Percentiles rank a stretch among this genome's conserved stretches.
These are phyloP conservation scores for Acomys russatus DNA, from an alignment of 2,797 vertebrate species.

Conservation along the genomic window DNA sequence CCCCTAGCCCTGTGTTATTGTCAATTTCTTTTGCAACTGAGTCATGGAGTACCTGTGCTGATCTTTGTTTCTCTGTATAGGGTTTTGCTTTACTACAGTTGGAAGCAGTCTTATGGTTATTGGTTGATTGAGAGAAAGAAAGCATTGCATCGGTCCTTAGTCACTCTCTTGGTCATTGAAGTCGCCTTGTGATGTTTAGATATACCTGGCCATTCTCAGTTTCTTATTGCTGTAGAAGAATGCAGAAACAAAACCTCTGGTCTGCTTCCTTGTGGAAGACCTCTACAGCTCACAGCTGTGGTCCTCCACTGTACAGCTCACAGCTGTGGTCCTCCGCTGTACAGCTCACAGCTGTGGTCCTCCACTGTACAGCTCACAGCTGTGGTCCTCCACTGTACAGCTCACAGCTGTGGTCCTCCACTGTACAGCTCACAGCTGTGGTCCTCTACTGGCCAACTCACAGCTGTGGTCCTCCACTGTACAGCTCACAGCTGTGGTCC, in stretches of 20 bases:
- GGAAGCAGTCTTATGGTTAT: background rate
- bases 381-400: background rate
- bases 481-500: background rate
- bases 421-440: background rate
- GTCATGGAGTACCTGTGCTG: background rate
- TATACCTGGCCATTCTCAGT: background rate
- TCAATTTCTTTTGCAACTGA: background rate
- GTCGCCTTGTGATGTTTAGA: background rate
- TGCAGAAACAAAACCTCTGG: background rate
- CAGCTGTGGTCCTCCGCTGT: too few species aligned
- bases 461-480: too few species aligned
- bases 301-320: background rate
- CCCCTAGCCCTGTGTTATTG: background rate
- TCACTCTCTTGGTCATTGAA: background rate
- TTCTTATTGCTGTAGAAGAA: background rate
- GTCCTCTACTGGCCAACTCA: background rate
- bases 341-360: background rate
- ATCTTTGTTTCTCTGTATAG: background rate
- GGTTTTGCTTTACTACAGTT: background rate
- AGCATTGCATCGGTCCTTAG: background rate
- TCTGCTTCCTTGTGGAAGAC: background rate
- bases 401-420: background rate
- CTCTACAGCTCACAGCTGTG: background rate
- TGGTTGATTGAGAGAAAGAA: constrained; percentile 3
- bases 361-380: background rate